Percentiles rank a stretch among this genome's conserved stretches.
phyloP scores from a whole-genome alignment of 2,888 invertebrate species.

The Leptogaster cylindrica region DNA sequence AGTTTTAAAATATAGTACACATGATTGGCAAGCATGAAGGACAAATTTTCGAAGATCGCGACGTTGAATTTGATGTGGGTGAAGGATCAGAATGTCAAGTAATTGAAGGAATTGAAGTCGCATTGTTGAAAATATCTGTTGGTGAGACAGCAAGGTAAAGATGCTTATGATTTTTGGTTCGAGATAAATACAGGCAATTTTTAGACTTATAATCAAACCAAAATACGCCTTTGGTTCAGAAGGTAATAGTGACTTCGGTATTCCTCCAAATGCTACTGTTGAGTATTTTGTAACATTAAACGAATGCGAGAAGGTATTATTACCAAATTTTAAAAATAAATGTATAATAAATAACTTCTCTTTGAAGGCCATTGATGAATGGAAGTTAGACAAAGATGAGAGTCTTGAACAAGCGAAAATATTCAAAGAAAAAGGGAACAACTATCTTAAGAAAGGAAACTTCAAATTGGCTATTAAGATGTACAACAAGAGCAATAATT shows the following conservation, averaged over 20 bases:
- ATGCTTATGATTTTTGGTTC: not conserved
- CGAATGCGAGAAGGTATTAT: conserved; percentile 78
- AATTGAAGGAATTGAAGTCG: conserved; percentile 81
- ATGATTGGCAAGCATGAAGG: too few relatives aligned
- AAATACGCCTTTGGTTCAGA: conserved; percentile 79
- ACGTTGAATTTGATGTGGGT: conserved; percentile 82
- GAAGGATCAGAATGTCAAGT: conserved; percentile 81
- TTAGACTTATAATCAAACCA: conserved; percentile 71
- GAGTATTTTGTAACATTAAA: conserved; percentile 83
- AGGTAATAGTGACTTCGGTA: conserved; percentile 73
- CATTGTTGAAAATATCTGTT: conserved; percentile 79
- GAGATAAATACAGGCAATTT: not conserved
- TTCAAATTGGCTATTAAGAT: conserved; percentile 80
- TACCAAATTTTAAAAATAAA: conserved; percentile 24
- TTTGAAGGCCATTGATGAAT: conserved; percentile 74
- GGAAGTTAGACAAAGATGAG: conserved; percentile 81
- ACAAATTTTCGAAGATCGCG: conserved; percentile 71
- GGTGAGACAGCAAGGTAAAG: conserved; percentile 73
- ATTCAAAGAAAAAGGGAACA: conserved; percentile 89
- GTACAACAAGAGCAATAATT: conserved; percentile 74
- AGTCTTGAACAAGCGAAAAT: conserved; percentile 81
- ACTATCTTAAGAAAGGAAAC: conserved; percentile 83
- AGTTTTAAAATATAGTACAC: too few relatives aligned
- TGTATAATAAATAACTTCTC: not conserved
- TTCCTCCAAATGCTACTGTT: conserved; percentile 80